These are phyloP conservation scores for Etia nguti DNA, from an alignment of 2,113 vertebrate genomes.

Conservation along the genomic window DNA sequence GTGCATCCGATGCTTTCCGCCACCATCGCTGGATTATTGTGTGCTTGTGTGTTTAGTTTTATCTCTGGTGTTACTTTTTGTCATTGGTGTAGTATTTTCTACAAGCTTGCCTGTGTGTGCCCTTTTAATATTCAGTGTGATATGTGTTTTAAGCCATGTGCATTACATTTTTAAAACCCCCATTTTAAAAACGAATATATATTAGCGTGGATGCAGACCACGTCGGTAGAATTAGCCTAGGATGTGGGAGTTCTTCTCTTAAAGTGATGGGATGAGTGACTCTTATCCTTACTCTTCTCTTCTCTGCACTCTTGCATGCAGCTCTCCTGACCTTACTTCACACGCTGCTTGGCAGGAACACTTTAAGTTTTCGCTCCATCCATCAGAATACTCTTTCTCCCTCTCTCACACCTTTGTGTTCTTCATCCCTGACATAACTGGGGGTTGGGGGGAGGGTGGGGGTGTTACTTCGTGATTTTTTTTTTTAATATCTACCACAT, in stretches of 20 bases:
- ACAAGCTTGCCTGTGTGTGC: background rate
- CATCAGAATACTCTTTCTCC: background rate
- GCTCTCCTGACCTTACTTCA: slow-evolving; percentile 51
- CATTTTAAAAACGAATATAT: background rate
- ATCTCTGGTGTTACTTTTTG: background rate
- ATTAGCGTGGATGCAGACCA: background rate
- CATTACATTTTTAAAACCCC: background rate
- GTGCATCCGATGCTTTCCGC: rapidly evolving
- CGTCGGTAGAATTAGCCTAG: background rate
- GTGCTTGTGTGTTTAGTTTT: background rate
- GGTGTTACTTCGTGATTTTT: slow-evolving; percentile 54
- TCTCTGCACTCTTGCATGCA: background rate
- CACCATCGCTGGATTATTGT: background rate
- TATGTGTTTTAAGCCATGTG: background rate
- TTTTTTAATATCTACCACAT: slow-evolving; percentile 58
- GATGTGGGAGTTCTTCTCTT: background rate
- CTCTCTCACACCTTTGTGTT: slow-evolving; percentile 6
- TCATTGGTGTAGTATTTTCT: background rate
- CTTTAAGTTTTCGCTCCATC: slow-evolving; percentile 35
- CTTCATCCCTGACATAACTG: background rate
- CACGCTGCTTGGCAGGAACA: slow-evolving; percentile 40
- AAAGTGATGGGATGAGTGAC: background rate
- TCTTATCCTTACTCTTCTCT: background rate
- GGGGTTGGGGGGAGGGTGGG: slow-evolving; percentile 15
- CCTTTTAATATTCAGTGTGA: background rate